phyloP scores from a whole-genome alignment of 2,113 vertebrate genomes.

The Piaya cayana region DNA sequence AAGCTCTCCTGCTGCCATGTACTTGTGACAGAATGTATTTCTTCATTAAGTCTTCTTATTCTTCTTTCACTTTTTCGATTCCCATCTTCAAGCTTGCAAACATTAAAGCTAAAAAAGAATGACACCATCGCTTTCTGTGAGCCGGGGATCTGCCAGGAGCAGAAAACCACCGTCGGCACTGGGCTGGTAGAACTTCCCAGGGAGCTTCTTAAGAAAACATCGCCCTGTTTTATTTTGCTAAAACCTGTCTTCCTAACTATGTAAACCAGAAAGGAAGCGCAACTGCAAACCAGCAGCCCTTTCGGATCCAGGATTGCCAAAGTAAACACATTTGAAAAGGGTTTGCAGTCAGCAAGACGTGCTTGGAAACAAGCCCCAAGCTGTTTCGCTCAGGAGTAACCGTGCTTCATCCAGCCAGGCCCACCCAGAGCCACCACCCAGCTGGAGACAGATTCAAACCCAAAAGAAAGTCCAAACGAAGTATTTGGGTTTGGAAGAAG shows the following conservation, averaged over 20 bases:
- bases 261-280: neutral
- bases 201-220: neutral
- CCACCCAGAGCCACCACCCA: neutral
- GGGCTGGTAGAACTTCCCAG: neutral
- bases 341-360: neutral
- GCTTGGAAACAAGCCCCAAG: neutral
- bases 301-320: neutral
- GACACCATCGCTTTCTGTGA: neutral
- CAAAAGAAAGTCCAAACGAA: neutral
- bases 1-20: neutral
- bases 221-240: neutral
- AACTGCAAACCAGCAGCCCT: neutral
- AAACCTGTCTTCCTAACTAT: neutral
- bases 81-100: neutral
- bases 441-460: neutral
- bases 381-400: neutral
- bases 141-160: neutral
- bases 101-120: neutral
- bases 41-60: neutral
- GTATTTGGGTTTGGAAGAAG: neutral
- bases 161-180: neutral
- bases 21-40: neutral
- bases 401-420: neutral
- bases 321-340: neutral
- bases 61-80: neutral